These are phyloP conservation scores for Magallana nippona DNA, from an alignment of 2,888 invertebrate genomes.

Conservation along the genomic window DNA sequence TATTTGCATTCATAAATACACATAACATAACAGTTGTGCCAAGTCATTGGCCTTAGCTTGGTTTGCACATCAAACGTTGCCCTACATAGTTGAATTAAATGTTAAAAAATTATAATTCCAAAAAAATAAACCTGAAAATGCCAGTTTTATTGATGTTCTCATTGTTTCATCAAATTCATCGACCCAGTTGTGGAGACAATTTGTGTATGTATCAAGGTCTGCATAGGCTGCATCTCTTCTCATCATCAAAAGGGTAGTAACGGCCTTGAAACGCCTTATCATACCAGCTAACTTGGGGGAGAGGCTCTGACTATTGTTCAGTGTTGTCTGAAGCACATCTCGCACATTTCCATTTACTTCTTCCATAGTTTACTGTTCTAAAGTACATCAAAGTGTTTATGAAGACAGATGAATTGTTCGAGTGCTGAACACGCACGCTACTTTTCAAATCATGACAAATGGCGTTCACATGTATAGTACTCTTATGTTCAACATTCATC, in stretches of 20 bases:
- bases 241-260: conserved; percentile 44
- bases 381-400: too few relatives aligned
- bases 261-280: conserved; percentile 40
- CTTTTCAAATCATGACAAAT: too few relatives aligned
- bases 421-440: too few relatives aligned
- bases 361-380: not conserved
- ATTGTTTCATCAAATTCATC: conserved; percentile 42
- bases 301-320: conserved; percentile 36
- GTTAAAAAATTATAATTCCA: too few relatives aligned
- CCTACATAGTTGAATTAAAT: too few relatives aligned
- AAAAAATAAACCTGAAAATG: not conserved
- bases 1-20: too few relatives aligned
- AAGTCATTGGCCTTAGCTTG: too few relatives aligned
- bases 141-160: not conserved
- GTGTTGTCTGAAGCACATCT: conserved; percentile 40
- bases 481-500: too few relatives aligned
- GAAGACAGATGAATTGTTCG: too few relatives aligned
- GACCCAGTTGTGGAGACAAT: conserved; percentile 20
- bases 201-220: conserved; percentile 37
- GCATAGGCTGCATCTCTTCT: conserved; percentile 37
- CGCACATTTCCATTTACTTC: not conserved
- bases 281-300: conserved; percentile 44
- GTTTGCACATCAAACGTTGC: too few relatives aligned
- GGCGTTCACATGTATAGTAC: too few relatives aligned
- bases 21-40: too few relatives aligned